A percentile compares a stretch with the other conserved stretches of the same genome.
phyloP scores from a whole-genome alignment of 2,797 vertebrate genomes.

The Urophycis tenuis region DNA sequence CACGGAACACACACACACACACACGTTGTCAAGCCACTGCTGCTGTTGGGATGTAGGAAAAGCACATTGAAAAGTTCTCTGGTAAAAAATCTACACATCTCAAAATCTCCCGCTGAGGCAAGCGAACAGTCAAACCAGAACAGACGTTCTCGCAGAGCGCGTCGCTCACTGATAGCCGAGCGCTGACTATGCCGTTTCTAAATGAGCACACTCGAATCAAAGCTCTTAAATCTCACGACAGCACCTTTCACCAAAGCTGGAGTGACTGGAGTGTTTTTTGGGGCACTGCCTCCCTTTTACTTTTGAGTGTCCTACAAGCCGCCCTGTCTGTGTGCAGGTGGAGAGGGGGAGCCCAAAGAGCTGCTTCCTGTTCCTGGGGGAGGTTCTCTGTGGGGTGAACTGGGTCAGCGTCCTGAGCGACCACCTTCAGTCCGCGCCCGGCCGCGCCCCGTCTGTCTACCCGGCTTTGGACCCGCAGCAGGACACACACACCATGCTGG shows the following conservation, averaged over 20 bases:
- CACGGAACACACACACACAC: not conserved
- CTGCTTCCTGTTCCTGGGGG: constrained; percentile 92
- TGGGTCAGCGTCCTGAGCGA: constrained; percentile 91
- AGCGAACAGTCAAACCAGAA: not conserved
- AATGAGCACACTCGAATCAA: not conserved
- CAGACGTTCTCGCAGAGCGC: not conserved
- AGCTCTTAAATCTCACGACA: not conserved
- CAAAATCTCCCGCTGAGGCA: not conserved
- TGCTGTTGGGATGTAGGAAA: not conserved
- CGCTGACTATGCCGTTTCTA: too few relatives aligned
- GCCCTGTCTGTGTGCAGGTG: constrained; percentile 65
- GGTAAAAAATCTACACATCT: too few relatives aligned
- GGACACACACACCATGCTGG: constrained; percentile 80
- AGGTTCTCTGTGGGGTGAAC: constrained; percentile 89
- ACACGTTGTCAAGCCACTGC: not conserved
- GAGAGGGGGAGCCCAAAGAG: constrained; percentile 96
- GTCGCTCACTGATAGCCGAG: not conserved
- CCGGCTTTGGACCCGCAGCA: constrained; percentile 43
- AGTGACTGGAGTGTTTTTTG: too few relatives aligned
- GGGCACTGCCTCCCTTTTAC: too few relatives aligned
- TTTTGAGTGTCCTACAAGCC: not conserved
- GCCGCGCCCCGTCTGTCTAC: constrained; percentile 57
- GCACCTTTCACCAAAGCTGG: not conserved
- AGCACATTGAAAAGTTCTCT: not conserved
- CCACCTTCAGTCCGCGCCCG: constrained; percentile 72